phyloP scores from a whole-genome alignment of 2,888 invertebrate species.

The Napeogenes sylphis region DNA sequence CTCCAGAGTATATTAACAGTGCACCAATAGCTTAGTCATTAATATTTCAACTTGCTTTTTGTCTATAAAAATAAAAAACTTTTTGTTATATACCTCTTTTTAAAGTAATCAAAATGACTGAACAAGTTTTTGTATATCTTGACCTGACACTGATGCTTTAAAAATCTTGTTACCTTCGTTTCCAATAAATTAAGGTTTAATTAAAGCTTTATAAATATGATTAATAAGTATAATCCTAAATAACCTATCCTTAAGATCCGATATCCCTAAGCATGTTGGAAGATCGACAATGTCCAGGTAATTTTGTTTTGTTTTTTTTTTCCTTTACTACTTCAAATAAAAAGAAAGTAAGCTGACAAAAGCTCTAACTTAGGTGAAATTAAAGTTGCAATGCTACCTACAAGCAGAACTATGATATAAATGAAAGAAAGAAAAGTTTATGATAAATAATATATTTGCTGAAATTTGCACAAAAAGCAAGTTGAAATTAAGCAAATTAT shows the following conservation, averaged over 20 bases:
- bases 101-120: conserved; percentile 26
- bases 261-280: conserved; percentile 67
- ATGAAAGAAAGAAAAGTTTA: neutral
- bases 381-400: conserved; percentile 1
- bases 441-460: conserved; percentile 9
- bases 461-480: conserved; percentile 29
- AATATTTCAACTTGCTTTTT: conserved; percentile 36
- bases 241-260: conserved; percentile 48
- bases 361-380: neutral
- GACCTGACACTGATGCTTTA: conserved; percentile 35
- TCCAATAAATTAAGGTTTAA: conserved; percentile 29
- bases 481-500: conserved; percentile 25
- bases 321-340: conserved; percentile 28
- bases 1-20: conserved; percentile 16
- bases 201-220: conserved; percentile 45
- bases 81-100: neutral
- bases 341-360: neutral
- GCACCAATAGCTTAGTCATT: conserved; percentile 10
- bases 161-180: conserved; percentile 36
- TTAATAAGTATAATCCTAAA: conserved; percentile 40
- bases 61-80: conserved; percentile 8
- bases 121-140: conserved; percentile 34
- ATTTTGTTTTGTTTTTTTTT: conserved; percentile 57
- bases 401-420: conserved; percentile 1
- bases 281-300: conserved; percentile 67